Conservation (phyloP, 2,888 invertebrate genomes). For the Gerris lacustris region DNA sequence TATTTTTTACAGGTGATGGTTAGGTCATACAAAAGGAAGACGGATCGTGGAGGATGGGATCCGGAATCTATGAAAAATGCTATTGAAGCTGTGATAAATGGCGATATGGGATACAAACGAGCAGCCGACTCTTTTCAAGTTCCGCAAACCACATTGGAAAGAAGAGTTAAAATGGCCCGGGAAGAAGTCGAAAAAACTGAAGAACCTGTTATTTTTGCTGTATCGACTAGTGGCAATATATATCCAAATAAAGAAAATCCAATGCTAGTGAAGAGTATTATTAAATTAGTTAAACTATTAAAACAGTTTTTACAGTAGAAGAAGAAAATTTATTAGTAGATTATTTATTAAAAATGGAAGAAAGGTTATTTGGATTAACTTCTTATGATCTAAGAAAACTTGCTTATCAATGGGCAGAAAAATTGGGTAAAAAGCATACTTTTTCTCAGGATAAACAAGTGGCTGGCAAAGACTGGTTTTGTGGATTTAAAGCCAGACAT, state of each 20-base stretch:
- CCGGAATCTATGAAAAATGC: slow-evolving; percentile 13
- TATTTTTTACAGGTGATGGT: slow-evolving; percentile 7
- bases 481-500: slow-evolving; percentile 25
- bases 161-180: slow-evolving; percentile 11
- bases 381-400: slow-evolving; percentile 13
- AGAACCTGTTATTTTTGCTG: slow-evolving; percentile 17
- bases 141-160: not conserved
- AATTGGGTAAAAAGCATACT: slow-evolving; percentile 9
- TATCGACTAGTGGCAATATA: slow-evolving; percentile 22
- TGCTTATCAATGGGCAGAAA: slow-evolving; percentile 17
- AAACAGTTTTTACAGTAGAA: slow-evolving; percentile 25
- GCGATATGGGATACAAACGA: not conserved
- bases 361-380: slow-evolving; percentile 16
- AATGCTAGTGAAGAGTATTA: slow-evolving; percentile 3
- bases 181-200: slow-evolving; percentile 19
- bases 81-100: not conserved
- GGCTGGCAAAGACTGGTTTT: slow-evolving; percentile 29
- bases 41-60: slow-evolving; percentile 16
- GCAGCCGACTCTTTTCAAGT: not conserved
- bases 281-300: too few relatives aligned
- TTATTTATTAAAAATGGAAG: slow-evolving; percentile 23
- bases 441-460: slow-evolving; percentile 19
- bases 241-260: slow-evolving; percentile 12
- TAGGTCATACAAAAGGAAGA: slow-evolving; percentile 15
- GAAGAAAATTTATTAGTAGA: slow-evolving; percentile 28